phyloP scores from a whole-genome alignment of 2,113 vertebrate genomes.

The Cephalopterus ornatus region DNA sequence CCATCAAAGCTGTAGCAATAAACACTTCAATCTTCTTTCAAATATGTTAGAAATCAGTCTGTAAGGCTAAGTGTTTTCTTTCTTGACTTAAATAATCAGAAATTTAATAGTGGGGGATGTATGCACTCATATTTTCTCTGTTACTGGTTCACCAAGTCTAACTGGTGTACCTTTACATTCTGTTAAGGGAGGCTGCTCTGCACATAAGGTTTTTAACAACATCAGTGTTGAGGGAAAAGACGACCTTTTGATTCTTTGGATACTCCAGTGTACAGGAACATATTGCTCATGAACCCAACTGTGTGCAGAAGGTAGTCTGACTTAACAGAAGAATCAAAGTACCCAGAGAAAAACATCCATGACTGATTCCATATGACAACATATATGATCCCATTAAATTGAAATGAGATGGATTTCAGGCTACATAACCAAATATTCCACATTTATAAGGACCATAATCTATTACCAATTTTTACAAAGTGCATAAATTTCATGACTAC shows the following conservation, averaged over 20 bases:
- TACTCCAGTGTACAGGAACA: neutral
- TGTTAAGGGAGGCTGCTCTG: neutral
- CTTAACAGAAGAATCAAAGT: neutral
- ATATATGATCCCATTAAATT: neutral
- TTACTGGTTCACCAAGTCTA: neutral
- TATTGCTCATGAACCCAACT: neutral
- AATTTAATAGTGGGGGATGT: neutral
- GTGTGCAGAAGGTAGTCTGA: neutral
- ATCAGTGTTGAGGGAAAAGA: fast-evolving
- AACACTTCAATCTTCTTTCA: neutral
- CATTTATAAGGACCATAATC: neutral
- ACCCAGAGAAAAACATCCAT: neutral
- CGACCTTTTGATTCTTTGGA: neutral
- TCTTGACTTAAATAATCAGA: neutral
- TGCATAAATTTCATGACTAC: neutral
- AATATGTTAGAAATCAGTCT: neutral
- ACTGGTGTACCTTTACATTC: neutral
- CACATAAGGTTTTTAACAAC: neutral
- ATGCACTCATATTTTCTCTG: neutral
- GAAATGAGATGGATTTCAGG: neutral
- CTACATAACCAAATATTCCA: neutral
- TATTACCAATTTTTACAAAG: neutral
- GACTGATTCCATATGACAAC: neutral
- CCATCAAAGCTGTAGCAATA: neutral
- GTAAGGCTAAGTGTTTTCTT: neutral